Evolutionary conservation across 2,888 invertebrate species (phyloP).

Genomic region (Anagyrus pseudococci): DNA sequence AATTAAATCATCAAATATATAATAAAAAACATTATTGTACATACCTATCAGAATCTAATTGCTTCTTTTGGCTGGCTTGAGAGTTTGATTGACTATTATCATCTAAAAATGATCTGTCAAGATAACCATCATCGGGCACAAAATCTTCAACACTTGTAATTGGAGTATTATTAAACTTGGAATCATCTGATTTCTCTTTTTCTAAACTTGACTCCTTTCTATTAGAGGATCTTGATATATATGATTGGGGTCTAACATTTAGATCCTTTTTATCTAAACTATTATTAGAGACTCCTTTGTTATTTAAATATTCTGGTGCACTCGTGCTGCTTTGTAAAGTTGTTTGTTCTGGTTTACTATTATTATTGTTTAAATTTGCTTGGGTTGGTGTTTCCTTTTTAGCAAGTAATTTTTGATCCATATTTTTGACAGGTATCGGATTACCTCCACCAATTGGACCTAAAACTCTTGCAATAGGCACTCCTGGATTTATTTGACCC

Average conservation of each 20-base stretch:
- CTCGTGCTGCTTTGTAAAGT: slow-evolving; percentile 11
- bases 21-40: slow-evolving; percentile 29
- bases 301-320: slow-evolving; percentile 23
- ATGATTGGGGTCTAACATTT: slow-evolving; percentile 46
- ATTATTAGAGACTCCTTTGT: slow-evolving; percentile 33
- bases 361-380: neutral
- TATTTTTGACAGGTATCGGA: slow-evolving; percentile 57
- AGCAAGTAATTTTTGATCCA: slow-evolving; percentile 48
- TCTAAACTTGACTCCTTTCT: slow-evolving; percentile 53
- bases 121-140: slow-evolving; percentile 75
- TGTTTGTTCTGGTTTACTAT: slow-evolving; percentile 11
- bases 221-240: slow-evolving; percentile 55
- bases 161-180: slow-evolving; percentile 42
- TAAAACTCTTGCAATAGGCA: slow-evolving; percentile 48
- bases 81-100: slow-evolving; percentile 65
- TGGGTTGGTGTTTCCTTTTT: slow-evolving; percentile 44
- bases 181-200: slow-evolving; percentile 46
- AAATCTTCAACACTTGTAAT: slow-evolving; percentile 74
- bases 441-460: slow-evolving; percentile 59
- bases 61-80: slow-evolving; percentile 58
- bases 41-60: slow-evolving; percentile 67
- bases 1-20: neutral
- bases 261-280: slow-evolving; percentile 45
- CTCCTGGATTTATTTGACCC: slow-evolving; percentile 44
- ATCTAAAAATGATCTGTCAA: slow-evolving; percentile 79